Evolutionary conservation across 2,113 vertebrate genomes (phyloP), one percentile per base, ranked within the genome.

Genomic region (Bungarus multicinctus): DNA sequence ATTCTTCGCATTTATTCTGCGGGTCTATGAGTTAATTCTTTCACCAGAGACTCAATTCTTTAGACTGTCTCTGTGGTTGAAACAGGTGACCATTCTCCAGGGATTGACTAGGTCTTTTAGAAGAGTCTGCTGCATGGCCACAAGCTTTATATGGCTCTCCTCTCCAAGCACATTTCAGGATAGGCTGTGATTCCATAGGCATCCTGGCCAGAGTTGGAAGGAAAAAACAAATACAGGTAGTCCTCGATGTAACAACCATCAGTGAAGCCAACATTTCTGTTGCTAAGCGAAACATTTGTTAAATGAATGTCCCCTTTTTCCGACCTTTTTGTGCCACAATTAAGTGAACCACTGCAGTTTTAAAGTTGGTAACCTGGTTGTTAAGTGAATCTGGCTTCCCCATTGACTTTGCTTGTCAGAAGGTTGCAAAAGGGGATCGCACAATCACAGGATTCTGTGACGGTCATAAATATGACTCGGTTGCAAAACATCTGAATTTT

Each of bases 1-100:
- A 47, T 23, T 27, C 88, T 23, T 58, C 3, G 4, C 55, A 60
- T 34, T 58, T 53, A 50, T 87, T 53, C 25, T 87, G 22, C 3
- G 2, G 43, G 34, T 25, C 88, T 98, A 93, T 98, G 98, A 98
- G 98, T 98, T 96, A 98, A 98, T 96, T 98, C 98, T 97, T 99
- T 99, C 98, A 98, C 98, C 98, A 99, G 98, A 96, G 98, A 98
- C 97, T 98, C 34, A 18, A 3, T 10, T 60, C 5, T 34, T 11
- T 39, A 9, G 69, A 1, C 45, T 54, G 14, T 5, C 27, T 47
- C 20, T 89, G 5, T 85, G 52, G 14, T 57, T 2, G 64, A 85
- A 45, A 57, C 64, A 81, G 64, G n/a, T 55, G 60, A 52, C 14
- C 14, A 5, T 25, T n/a, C 22, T 1, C 27, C 81, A n/a, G 30